phyloP scores from a whole-genome alignment of 2,113 vertebrate species.

The Hylia prasina region DNA sequence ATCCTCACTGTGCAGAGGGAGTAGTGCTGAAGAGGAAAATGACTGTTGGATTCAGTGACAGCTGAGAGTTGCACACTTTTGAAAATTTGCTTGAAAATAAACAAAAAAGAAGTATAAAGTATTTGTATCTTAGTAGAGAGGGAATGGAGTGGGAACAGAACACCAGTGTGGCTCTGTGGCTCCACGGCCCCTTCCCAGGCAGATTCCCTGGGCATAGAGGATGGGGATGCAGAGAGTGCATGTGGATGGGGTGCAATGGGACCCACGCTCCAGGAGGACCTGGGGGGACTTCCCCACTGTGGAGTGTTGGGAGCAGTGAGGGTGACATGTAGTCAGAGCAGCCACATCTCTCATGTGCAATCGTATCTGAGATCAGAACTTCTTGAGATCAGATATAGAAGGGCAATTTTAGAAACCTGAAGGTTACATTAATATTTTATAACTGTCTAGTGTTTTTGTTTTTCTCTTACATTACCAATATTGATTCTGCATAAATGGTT shows the following conservation, averaged over 20 bases:
- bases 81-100: neutral
- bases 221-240: accelerated
- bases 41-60: neutral
- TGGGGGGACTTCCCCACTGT: accelerated
- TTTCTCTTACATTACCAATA: neutral
- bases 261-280: neutral
- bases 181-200: neutral
- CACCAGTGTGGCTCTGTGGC: accelerated
- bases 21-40: neutral
- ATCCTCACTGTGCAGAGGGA: neutral
- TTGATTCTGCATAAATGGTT: neutral
- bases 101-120: neutral
- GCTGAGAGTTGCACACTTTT: neutral
- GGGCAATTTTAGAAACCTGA: neutral
- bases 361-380: accelerated
- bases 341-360: accelerated
- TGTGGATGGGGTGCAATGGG: no score
- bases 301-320: neutral
- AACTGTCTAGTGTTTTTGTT: neutral
- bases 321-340: neutral
- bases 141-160: neutral
- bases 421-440: neutral
- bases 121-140: neutral
- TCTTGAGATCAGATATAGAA: neutral
- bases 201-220: neutral